These are phyloP conservation scores for Hydraecia micacea DNA, from an alignment of 2,888 invertebrate species.

Conservation along the genomic window DNA sequence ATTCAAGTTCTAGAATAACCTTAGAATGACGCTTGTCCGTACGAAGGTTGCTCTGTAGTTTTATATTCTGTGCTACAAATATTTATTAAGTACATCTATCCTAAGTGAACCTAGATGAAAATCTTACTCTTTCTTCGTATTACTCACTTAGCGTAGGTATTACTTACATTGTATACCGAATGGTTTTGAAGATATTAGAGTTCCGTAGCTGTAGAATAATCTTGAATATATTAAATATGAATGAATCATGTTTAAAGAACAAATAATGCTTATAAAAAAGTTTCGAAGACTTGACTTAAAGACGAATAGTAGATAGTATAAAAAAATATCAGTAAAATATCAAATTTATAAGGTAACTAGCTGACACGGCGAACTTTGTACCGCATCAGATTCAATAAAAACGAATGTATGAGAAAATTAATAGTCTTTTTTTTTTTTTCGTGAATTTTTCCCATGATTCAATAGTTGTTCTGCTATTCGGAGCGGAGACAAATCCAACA, in stretches of 20 bases:
- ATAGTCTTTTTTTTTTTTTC: no score
- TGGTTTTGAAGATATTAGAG: conserved; percentile 32
- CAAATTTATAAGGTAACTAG: not conserved
- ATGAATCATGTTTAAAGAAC: not conserved
- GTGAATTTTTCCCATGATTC: no score
- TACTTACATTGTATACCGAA: conserved; percentile 36
- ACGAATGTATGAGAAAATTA: no score
- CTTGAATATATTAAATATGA: not conserved
- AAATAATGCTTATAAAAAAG: not conserved
- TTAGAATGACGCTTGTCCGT: not conserved
- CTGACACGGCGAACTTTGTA: no score
- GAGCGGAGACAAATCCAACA: no score
- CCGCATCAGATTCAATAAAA: no score
- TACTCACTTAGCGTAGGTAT: conserved; percentile 37
- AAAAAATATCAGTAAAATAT: not conserved
- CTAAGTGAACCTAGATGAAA: conserved; percentile 31
- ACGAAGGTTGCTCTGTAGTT: conserved; percentile 6
- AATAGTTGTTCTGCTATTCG: no score
- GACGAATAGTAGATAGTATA: no score
- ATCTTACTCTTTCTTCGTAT: conserved; percentile 12
- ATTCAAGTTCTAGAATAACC: not conserved
- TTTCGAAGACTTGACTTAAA: not conserved
- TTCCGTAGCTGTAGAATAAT: not conserved
- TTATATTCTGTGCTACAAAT: conserved; percentile 15
- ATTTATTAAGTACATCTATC: conserved; percentile 14